A percentile compares a stretch with the other conserved stretches of the same genome.
phyloP scores from a whole-genome alignment of 2,888 invertebrate species.

The Meganola albula region DNA sequence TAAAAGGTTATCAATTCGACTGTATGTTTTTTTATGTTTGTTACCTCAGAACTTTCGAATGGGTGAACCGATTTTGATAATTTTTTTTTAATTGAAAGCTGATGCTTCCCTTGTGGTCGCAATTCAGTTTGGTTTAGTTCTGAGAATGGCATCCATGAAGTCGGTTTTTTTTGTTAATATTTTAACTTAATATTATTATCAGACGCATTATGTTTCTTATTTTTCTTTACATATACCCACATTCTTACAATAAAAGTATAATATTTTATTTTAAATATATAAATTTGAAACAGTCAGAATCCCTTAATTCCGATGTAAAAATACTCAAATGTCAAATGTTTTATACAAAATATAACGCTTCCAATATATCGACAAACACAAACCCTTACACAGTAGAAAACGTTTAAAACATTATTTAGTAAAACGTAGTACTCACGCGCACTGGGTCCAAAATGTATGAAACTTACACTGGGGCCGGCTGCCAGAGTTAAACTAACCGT shows the following conservation, averaged over 20 bases:
- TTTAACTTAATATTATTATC: no score
- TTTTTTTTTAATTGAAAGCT: no score
- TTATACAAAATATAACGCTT: not conserved
- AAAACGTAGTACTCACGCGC: not conserved
- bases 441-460: not conserved
- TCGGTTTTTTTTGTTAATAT: no score
- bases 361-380: not conserved
- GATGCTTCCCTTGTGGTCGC: no score
- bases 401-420: conserved; percentile 1
- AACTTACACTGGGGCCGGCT: not conserved
- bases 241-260: not conserved
- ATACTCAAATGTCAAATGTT: not conserved
- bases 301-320: not conserved
- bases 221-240: not conserved
- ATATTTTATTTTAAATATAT: not conserved
- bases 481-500: not conserved
- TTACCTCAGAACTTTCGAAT: no score
- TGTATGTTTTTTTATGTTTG: no score
- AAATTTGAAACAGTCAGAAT: not conserved
- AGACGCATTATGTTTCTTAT: not conserved
- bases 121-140: no score
- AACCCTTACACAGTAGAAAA: not conserved
- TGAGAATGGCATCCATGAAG: no score
- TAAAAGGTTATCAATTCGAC: no score
- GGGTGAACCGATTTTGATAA: no score